Evolutionary conservation across 1,140 invertebrate species (phyloP).

Genomic region (Pseudomyrmex sp.): DNA sequence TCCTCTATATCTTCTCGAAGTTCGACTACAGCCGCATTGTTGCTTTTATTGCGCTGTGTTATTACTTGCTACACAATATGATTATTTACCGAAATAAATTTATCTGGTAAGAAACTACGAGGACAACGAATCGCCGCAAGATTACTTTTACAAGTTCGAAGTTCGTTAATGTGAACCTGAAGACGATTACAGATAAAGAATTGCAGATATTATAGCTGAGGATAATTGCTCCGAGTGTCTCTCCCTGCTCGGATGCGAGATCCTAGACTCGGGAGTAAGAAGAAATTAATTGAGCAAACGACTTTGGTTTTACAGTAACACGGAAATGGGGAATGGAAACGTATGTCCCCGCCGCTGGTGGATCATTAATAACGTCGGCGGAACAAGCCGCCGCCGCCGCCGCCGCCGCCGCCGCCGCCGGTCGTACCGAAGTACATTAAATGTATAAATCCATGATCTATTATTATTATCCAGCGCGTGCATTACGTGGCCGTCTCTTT

Average conservation of each 20-base stretch:
- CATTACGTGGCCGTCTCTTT: conserved; percentile 10
- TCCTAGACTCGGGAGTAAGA: neutral
- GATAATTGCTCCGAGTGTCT: too few relatives aligned
- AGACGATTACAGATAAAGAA: too few relatives aligned
- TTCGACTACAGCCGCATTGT: neutral
- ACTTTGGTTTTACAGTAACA: conserved; percentile 72
- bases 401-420: conserved; percentile 48
- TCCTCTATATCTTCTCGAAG: conserved; percentile 28
- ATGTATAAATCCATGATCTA: conserved; percentile 50
- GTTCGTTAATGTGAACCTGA: too few relatives aligned
- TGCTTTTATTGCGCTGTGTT: too few relatives aligned
- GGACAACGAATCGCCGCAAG: too few relatives aligned
- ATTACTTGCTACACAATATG: too few relatives aligned
- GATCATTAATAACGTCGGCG: conserved; percentile 61
- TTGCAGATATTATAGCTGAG: too few relatives aligned
- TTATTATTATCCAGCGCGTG: conserved; percentile 50
- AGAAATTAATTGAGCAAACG: conserved; percentile 62
- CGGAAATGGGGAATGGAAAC: conserved; percentile 67
- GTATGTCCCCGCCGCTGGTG: conserved; percentile 46
- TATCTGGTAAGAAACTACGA: too few relatives aligned
- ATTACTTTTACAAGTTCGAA: too few relatives aligned
- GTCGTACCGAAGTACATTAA: conserved; percentile 52
- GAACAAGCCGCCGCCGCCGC: conserved; percentile 43
- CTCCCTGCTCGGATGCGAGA: too few relatives aligned
- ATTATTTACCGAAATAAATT: too few relatives aligned